Base-by-base conservation (phyloP, 2,113 vertebrate genomes). In the Hippocampus mohnikei region DNA sequence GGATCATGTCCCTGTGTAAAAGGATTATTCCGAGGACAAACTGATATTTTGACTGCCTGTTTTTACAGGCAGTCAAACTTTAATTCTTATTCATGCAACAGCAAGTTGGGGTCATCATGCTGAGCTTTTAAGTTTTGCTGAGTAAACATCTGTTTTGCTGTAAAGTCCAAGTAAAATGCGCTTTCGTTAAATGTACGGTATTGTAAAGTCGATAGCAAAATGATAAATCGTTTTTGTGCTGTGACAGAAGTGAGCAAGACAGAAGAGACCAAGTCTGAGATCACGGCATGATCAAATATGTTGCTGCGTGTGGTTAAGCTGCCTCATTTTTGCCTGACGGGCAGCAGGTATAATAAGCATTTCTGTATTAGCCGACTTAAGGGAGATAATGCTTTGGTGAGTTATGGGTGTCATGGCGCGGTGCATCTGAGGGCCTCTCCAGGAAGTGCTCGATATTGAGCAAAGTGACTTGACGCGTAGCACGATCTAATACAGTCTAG, bases 361-460 rank as follows among this genome's bases (percentile, higher is more conserved):
- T 55, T 3, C 10, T 55, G 21, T 23, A 55, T 55, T 23, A n/a
- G 2, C 21, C 8, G n/a, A 52, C 4, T n/a, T 50, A 13, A 44
- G 42, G 10, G 25, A 78, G 52, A 41, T 21, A 48, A 66, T 74
- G 64, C 66, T 77, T 72, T 71, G 61, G 41, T 23, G 20, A 67
- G 56, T 66, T 74, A 3, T 71, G 75, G 81, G 87, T 78, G 58
- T 76, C 72, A 86, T 85, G 74, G 77, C 74, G 13, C 15, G 33
- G 33, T 37, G 33, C 46, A 68, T 27, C 69, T 18, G 8, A 12
- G 37, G 56, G 63, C 59, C 29, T 78, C 68, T 62, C 40, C 84
- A 89, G 88, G 90, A 90, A 86, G 86, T 91, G 59, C 46, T 82
- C 61, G 48, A 66, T 84, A 90, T 88, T 87, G 69, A 80, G 66